Percentiles rank a stretch among this genome's conserved stretches.
Conservation (phyloP, 1,140 invertebrate genomes). For the Hypothenemus hampei region DNA sequence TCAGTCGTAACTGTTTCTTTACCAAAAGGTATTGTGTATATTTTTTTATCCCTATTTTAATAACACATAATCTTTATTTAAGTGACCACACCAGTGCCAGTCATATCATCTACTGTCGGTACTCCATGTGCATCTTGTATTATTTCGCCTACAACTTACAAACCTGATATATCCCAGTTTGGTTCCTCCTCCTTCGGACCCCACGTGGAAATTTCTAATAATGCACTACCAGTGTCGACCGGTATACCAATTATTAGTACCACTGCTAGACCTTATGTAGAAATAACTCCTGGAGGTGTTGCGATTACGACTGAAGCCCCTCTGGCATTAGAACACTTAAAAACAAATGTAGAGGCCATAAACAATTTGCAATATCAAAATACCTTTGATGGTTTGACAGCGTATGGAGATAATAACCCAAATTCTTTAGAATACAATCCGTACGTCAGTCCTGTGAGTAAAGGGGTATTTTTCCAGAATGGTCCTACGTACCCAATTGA, state of each 20-base stretch:
- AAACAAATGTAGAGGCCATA: slow-evolving; percentile 4
- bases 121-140: slow-evolving; percentile 16
- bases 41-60: background rate
- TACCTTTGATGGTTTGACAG: slow-evolving; percentile 14
- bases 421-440: slow-evolving; percentile 29
- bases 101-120: slow-evolving; percentile 1
- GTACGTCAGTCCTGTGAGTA: slow-evolving; percentile 28
- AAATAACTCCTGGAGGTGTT: slow-evolving; percentile 27
- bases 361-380: slow-evolving; percentile 20
- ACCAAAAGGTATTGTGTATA: background rate
- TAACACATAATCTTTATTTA: background rate
- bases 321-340: slow-evolving; percentile 20
- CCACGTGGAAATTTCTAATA: slow-evolving; percentile 30
- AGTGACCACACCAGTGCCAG: slow-evolving; percentile 14
- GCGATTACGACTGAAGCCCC: slow-evolving; percentile 14
- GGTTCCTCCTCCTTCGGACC: slow-evolving; percentile 11
- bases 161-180: slow-evolving; percentile 14
- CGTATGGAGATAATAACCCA: slow-evolving; percentile 20
- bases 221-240: slow-evolving; percentile 33
- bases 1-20: background rate
- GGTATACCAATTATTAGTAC: slow-evolving; percentile 1
- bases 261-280: slow-evolving; percentile 24
- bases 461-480: slow-evolving; percentile 39
- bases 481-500: slow-evolving; percentile 44
- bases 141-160: slow-evolving; percentile 25